Evolutionary conservation across 1,140 invertebrate species (phyloP).

Genomic region (Drosophila subobscura): DNA sequence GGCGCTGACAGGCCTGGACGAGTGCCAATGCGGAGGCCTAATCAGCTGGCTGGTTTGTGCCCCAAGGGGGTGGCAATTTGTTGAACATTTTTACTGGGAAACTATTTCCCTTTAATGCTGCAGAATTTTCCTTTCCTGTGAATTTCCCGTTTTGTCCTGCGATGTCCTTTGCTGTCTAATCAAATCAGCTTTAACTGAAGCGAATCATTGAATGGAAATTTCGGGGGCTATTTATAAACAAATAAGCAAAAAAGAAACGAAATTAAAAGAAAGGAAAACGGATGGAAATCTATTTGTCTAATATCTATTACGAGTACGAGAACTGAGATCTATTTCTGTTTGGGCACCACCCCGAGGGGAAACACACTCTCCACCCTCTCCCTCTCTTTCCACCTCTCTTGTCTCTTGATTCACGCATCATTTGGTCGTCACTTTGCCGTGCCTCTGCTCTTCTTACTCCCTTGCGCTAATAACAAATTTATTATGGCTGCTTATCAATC

Average conservation of each 20-base stretch:
- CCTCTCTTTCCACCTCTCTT: neutral
- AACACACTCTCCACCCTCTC: neutral
- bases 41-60: constrained; percentile 23
- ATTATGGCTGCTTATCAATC: constrained; percentile 73
- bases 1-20: constrained; percentile 13
- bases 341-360: too few relatives aligned
- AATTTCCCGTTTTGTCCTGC: neutral
- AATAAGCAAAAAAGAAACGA: constrained; percentile 34
- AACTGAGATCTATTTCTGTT: constrained; percentile 21
- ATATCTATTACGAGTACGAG: constrained; percentile 48
- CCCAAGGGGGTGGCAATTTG: constrained; percentile 12
- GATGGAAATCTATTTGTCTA: constrained; percentile 42
- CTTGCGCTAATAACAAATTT: constrained; percentile 68
- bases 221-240: constrained; percentile 37
- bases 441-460: constrained; percentile 6
- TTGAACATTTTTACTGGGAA: constrained; percentile 17
- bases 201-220: constrained; percentile 34
- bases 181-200: constrained; percentile 38
- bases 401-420: constrained; percentile 60
- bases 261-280: neutral
- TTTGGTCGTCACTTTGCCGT: constrained; percentile 33
- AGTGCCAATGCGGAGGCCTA: constrained; percentile 49
- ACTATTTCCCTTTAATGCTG: constrained; percentile 35
- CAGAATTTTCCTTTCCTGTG: constrained; percentile 3
- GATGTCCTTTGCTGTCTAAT: constrained; percentile 31